These are phyloP conservation scores for Embiotoca jacksoni DNA, from an alignment of 2,113 vertebrate species.

Conservation along the genomic window DNA sequence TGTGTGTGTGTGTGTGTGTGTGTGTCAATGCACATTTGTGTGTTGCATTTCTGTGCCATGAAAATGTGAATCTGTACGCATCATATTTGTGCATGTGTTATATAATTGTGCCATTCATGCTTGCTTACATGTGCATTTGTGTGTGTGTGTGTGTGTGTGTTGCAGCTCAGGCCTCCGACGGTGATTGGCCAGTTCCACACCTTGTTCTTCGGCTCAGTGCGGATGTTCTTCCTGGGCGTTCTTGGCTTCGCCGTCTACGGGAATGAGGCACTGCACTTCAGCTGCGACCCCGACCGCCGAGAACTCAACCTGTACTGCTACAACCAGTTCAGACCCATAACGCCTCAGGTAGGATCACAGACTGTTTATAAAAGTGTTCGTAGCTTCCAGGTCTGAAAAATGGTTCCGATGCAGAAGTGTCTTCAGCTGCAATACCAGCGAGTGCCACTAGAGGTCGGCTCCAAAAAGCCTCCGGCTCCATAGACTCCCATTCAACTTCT, in stretches of 20 bases:
- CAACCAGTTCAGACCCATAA: slow-evolving; percentile 92
- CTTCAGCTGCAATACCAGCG: no score
- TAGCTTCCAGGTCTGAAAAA: no score
- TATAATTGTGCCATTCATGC: background rate
- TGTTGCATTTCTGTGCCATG: background rate
- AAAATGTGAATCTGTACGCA: background rate
- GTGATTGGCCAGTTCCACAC: slow-evolving; percentile 92
- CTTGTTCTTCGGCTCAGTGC: slow-evolving; percentile 91
- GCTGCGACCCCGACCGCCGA: slow-evolving; percentile 89
- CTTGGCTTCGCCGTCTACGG: slow-evolving; percentile 91
- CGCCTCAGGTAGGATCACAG: slow-evolving; percentile 85
- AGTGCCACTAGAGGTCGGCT: no score
- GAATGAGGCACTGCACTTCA: slow-evolving; percentile 93
- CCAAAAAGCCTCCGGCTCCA: no score
- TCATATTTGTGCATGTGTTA: background rate
- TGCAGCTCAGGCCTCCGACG: slow-evolving; percentile 89
- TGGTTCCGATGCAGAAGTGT: no score
- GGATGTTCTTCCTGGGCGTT: slow-evolving; percentile 89
- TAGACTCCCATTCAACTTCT: no score
- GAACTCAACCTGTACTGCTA: slow-evolving; percentile 93
- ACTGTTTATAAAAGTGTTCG: no score
- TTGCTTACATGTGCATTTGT: background rate
- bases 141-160: slow-evolving; percentile 14
- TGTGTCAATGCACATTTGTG: background rate
- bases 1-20: background rate